These are phyloP conservation scores for Martes martes DNA, from an alignment of 2,113 vertebrate genomes.

Conservation along the genomic window DNA sequence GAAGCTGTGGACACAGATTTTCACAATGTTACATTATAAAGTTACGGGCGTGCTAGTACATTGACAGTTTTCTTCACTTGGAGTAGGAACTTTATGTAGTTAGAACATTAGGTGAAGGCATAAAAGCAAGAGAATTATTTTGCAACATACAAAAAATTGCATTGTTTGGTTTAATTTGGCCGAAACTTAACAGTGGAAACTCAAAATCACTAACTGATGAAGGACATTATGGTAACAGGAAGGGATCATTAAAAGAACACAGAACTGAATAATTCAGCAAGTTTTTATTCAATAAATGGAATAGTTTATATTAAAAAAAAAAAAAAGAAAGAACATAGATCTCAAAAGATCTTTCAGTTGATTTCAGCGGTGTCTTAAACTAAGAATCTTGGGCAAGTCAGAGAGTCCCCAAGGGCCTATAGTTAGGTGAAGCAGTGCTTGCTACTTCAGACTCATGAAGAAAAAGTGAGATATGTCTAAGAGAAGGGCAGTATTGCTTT, in stretches of 20 bases:
- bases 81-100: not conserved
- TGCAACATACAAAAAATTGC: not conserved
- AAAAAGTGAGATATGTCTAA: not conserved
- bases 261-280: not conserved
- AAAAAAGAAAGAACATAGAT: not conserved
- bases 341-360: not conserved
- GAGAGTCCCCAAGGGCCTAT: not conserved
- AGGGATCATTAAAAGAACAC: not conserved
- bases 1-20: conserved; percentile 64
- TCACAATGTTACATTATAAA: conserved; percentile 52
- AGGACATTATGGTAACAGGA: not conserved
- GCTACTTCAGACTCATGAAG: not conserved
- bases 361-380: not conserved
- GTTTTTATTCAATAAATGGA: not conserved
- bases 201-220: not conserved
- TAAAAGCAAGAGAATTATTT: not conserved
- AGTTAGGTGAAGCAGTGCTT: not conserved
- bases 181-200: not conserved
- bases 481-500: not conserved
- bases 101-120: not conserved
- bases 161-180: not conserved
- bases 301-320: not conserved
- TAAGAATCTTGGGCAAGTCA: not conserved
- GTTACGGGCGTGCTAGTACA: not conserved
- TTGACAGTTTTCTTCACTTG: not conserved